Evolutionary conservation across 2,888 invertebrate species (phyloP).

Genomic region (Cremastobaeus sp.): DNA sequence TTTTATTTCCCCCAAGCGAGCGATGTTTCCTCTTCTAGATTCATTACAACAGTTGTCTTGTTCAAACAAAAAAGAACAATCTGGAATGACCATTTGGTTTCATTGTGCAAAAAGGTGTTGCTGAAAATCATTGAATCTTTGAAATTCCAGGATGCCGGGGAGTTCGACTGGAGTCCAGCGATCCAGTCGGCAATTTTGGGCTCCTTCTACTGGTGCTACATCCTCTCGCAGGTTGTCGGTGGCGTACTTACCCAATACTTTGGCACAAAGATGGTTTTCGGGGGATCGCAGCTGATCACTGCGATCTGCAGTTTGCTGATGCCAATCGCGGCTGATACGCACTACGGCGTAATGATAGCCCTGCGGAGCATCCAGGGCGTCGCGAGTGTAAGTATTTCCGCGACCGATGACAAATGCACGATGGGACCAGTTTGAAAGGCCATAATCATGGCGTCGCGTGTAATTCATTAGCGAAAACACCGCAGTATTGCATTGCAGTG

Average conservation of each 20-base stretch:
- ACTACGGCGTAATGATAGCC: slow-evolving; percentile 82
- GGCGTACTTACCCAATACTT: slow-evolving; percentile 85
- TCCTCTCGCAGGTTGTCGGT: slow-evolving; percentile 84
- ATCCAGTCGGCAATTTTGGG: slow-evolving; percentile 84
- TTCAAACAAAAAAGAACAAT: too few relatives aligned
- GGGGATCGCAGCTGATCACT: slow-evolving; percentile 85
- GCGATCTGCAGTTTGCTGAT: slow-evolving; percentile 84
- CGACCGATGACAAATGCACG: not conserved
- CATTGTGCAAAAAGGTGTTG: too few relatives aligned
- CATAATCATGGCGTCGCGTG: too few relatives aligned
- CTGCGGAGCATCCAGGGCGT: slow-evolving; percentile 84
- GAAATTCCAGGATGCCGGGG: slow-evolving; percentile 78
- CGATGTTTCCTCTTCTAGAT: too few relatives aligned
- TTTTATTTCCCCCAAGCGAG: too few relatives aligned
- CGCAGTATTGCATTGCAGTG: too few relatives aligned
- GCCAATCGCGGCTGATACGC: slow-evolving; percentile 82
- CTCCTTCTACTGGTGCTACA: slow-evolving; percentile 87
- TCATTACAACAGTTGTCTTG: too few relatives aligned
- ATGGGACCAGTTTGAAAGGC: too few relatives aligned
- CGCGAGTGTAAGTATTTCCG: slow-evolving; percentile 82
- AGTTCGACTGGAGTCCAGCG: slow-evolving; percentile 83
- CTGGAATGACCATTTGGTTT: too few relatives aligned
- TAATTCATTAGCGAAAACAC: too few relatives aligned
- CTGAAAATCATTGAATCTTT: not conserved
- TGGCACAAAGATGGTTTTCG: slow-evolving; percentile 85